Conservation (phyloP, 2,113 vertebrate species). For the Polypterus bichir region DNA sequence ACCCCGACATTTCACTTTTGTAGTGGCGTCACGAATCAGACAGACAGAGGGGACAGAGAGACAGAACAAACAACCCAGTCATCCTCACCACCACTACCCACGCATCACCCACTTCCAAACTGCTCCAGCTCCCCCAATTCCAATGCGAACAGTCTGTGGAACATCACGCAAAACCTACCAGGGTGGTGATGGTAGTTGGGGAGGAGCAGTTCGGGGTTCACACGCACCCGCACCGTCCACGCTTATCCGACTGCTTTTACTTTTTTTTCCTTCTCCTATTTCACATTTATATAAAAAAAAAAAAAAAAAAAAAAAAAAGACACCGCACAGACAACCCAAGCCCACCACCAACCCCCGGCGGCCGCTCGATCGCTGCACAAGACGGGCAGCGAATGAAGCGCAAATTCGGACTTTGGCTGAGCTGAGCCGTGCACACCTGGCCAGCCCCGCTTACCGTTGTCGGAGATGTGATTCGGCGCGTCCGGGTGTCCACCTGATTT, state of each 20-base stretch:
- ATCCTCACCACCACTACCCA: too few species aligned
- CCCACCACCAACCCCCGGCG: constrained; percentile 15
- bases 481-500: constrained; percentile 45
- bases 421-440: neutral
- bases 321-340: constrained; percentile 21
- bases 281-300: constrained; percentile 7
- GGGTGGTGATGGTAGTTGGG: too few species aligned
- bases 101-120: too few species aligned
- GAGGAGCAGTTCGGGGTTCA: too few species aligned
- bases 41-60: too few species aligned
- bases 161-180: too few species aligned
- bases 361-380: constrained; percentile 8
- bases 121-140: too few species aligned
- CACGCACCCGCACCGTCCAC: too few species aligned
- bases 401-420: constrained; percentile 12
- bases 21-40: too few species aligned
- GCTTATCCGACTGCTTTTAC: constrained; percentile 24
- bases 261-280: neutral
- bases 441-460: constrained; percentile 56
- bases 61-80: too few species aligned
- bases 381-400: constrained; percentile 11
- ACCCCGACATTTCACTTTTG: too few species aligned
- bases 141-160: too few species aligned
- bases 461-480: constrained; percentile 59
- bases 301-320: constrained; percentile 1